These are phyloP conservation scores for Neoseiulus cucumeris DNA, from an alignment of 1,140 invertebrate species.

Conservation along the genomic window DNA sequence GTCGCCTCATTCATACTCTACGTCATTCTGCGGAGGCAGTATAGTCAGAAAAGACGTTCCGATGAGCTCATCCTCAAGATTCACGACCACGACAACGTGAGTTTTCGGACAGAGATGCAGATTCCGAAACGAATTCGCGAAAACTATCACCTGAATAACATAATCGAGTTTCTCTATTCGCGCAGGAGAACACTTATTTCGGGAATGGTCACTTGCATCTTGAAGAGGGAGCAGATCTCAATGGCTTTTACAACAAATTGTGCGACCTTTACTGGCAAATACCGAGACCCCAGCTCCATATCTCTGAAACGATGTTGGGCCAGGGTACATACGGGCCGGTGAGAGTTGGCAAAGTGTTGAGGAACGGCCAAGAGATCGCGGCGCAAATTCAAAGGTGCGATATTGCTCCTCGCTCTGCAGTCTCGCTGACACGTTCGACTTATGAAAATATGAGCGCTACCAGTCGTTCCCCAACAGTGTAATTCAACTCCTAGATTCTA, in stretches of 20 bases:
- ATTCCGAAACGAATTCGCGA: too few relatives aligned
- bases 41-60: conserved; percentile 30
- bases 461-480: too few relatives aligned
- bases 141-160: too few relatives aligned
- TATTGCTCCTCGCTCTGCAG: not conserved
- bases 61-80: conserved; percentile 44
- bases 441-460: too few relatives aligned
- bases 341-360: conserved; percentile 22
- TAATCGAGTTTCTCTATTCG: conserved; percentile 24
- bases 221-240: conserved; percentile 39
- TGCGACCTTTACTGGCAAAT: conserved; percentile 50
- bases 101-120: conserved; percentile 22
- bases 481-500: too few relatives aligned
- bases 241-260: conserved; percentile 47
- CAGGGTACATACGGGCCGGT: conserved; percentile 53
- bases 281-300: conserved; percentile 42
- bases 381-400: conserved; percentile 19
- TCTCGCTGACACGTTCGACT: not conserved
- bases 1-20: conserved; percentile 38
- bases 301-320: conserved; percentile 43
- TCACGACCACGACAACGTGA: conserved; percentile 40
- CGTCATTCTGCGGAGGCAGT: conserved; percentile 35
- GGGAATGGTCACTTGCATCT: conserved; percentile 42
- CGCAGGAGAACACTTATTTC: conserved; percentile 33
- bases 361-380: conserved; percentile 16